Evolutionary conservation across 2,113 vertebrate species (phyloP).

Genomic region (Scomber scombrus): DNA sequence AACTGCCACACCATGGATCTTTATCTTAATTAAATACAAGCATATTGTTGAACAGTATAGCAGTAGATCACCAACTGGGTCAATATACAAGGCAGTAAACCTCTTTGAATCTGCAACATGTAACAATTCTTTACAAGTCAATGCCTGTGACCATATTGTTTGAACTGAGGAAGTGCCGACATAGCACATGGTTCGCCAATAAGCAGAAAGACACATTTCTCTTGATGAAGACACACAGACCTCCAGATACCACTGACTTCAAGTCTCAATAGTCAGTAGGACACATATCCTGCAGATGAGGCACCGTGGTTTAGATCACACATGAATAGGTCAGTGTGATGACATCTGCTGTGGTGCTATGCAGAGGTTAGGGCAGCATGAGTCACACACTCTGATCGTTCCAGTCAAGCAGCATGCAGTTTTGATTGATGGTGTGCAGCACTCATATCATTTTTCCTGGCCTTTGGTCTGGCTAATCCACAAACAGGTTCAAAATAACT

Average conservation of each 20-base stretch:
- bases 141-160: constrained; percentile 54
- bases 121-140: constrained; percentile 53
- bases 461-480: constrained; percentile 29
- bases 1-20: constrained; percentile 8
- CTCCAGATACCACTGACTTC: constrained; percentile 36
- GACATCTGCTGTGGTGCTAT: constrained; percentile 19
- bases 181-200: constrained; percentile 35
- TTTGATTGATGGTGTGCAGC: constrained; percentile 52
- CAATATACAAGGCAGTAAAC: constrained; percentile 26
- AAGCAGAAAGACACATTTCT: constrained; percentile 35
- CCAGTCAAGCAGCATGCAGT: constrained; percentile 27
- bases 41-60: not conserved
- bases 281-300: constrained; percentile 53
- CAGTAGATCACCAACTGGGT: constrained; percentile 27
- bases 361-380: constrained; percentile 35
- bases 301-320: constrained; percentile 40
- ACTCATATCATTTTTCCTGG: constrained; percentile 13
- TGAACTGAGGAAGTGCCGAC: constrained; percentile 20
- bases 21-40: constrained; percentile 17
- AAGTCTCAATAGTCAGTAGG: constrained; percentile 38
- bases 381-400: constrained; percentile 22
- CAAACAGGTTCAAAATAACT: constrained; percentile 23
- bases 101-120: constrained; percentile 44
- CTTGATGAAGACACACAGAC: constrained; percentile 67
- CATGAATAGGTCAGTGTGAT: constrained; percentile 59